These are phyloP conservation scores for Tragelaphus scriptus DNA, from an alignment of 2,113 vertebrate genomes.

Conservation along the genomic window DNA sequence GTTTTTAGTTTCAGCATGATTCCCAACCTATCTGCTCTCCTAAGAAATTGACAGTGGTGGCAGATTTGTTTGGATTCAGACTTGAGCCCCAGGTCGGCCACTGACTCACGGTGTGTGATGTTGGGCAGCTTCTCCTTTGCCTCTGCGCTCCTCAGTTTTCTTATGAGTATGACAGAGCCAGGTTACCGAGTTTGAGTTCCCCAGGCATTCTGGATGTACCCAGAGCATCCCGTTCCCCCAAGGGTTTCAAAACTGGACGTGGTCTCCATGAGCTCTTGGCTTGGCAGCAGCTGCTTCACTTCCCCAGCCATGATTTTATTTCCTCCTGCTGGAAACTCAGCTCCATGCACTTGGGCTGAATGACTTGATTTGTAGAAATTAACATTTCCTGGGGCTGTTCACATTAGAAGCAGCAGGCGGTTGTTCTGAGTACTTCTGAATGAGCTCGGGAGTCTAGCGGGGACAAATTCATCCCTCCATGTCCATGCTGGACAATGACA, in stretches of 20 bases:
- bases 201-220: not conserved
- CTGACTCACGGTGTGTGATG: not conserved
- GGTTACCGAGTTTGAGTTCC: not conserved
- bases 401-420: constrained; percentile 57
- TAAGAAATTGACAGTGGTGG: not conserved
- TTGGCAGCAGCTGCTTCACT: not conserved
- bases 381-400: constrained; percentile 52
- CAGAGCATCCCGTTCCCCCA: fast-evolving
- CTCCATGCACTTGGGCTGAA: constrained; percentile 56
- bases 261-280: fast-evolving
- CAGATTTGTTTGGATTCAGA: not conserved
- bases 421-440: not conserved
- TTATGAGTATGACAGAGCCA: not conserved
- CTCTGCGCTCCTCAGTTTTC: not conserved
- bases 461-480: constrained; percentile 62
- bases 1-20: not conserved
- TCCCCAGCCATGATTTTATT: constrained; percentile 58
- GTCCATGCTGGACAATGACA: constrained; percentile 20
- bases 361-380: constrained; percentile 67
- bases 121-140: not conserved
- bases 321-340: constrained; percentile 54
- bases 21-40: not conserved
- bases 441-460: constrained; percentile 27
- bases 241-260: too few relatives aligned
- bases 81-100: not conserved